These are phyloP conservation scores for Tyrannus savana DNA, from an alignment of 2,113 vertebrate species.

Conservation along the genomic window DNA sequence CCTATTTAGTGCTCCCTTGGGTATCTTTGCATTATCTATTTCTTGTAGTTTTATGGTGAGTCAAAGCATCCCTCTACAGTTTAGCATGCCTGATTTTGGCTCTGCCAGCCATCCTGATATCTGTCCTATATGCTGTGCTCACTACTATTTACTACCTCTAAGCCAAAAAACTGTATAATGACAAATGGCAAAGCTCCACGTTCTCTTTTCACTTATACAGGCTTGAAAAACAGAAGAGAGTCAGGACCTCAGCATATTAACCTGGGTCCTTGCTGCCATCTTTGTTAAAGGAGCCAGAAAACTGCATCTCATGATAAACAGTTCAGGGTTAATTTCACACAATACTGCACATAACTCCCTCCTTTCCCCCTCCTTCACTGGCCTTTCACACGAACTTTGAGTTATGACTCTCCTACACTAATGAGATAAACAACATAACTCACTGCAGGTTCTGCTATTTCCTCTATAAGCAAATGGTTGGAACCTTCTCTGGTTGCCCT, in stretches of 20 bases:
- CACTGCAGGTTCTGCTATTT: slow-evolving; percentile 67
- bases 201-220: neutral
- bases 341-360: slow-evolving; percentile 61
- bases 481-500: slow-evolving; percentile 62
- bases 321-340: slow-evolving; percentile 74
- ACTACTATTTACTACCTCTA: neutral
- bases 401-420: slow-evolving; percentile 77
- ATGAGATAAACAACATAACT: slow-evolving; percentile 81
- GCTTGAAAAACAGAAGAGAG: neutral
- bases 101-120: neutral
- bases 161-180: neutral
- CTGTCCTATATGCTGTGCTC: neutral
- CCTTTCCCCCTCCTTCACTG: neutral
- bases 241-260: neutral
- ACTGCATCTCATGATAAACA: slow-evolving; percentile 32
- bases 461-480: slow-evolving; percentile 65
- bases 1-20: slow-evolving; percentile 11
- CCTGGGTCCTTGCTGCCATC: neutral
- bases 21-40: slow-evolving; percentile 3
- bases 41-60: neutral
- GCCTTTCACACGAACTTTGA: slow-evolving; percentile 61
- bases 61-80: neutral
- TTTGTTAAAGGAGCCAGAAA: slow-evolving; percentile 47
- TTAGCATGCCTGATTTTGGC: neutral
- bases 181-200: neutral